phyloP scores from a whole-genome alignment of 1,140 invertebrate genomes.

The Zaprionus ghesquierei region DNA sequence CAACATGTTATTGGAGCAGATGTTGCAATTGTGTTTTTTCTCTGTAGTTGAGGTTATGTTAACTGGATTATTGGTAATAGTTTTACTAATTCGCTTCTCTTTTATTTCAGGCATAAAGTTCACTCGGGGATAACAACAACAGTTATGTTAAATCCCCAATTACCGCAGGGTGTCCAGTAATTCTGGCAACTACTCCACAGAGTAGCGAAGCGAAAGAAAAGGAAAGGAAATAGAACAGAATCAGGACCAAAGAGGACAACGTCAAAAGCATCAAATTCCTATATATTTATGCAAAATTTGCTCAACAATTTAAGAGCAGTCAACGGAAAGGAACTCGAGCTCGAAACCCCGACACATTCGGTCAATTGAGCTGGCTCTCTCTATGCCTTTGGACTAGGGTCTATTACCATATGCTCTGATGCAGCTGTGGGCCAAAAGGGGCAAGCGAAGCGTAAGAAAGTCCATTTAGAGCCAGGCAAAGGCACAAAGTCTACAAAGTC shows the following conservation, averaged over 20 bases:
- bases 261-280: slow-evolving; percentile 7
- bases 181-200: background rate
- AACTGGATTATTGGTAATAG: background rate
- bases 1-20: background rate
- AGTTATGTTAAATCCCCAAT: background rate
- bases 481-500: background rate
- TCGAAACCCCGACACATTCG: background rate
- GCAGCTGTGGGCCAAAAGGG: slow-evolving; percentile 28
- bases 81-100: background rate
- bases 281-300: slow-evolving; percentile 31
- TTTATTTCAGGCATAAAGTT: background rate
- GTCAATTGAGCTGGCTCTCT: slow-evolving; percentile 6
- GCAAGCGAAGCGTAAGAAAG: slow-evolving; percentile 29
- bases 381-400: background rate
- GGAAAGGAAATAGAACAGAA: background rate
- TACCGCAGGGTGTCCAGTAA: background rate
- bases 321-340: background rate
- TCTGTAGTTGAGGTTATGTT: background rate
- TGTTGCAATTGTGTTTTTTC: background rate
- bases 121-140: background rate
- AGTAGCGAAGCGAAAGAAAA: background rate
- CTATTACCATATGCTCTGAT: slow-evolving; percentile 36
- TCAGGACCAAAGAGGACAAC: background rate
- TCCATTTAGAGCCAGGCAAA: slow-evolving; percentile 12
- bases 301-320: slow-evolving; percentile 22